Conservation (phyloP, 92 coral and sea anemone species). For the Phenganax subtilis region DNA sequence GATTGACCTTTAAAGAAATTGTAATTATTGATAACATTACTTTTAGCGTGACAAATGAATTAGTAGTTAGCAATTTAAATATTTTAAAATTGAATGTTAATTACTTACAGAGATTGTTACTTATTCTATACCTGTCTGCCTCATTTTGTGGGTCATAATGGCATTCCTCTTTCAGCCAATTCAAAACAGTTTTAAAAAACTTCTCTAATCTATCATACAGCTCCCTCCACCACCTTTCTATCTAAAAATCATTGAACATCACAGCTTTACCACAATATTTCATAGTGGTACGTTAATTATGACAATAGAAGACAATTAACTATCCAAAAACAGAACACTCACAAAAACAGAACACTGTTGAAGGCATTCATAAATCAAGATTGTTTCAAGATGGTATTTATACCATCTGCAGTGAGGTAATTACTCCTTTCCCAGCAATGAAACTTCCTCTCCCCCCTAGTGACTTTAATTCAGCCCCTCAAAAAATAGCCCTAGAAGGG, state of each 20-base stretch:
- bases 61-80: no score
- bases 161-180: conserved; percentile 11
- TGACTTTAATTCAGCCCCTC: no score
- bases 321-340: not conserved
- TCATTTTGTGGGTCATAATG: conserved; percentile 3
- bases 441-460: no score
- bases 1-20: not conserved
- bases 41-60: not conserved
- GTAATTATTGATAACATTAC: not conserved
- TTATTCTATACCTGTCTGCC: not conserved
- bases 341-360: no score
- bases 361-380: not conserved
- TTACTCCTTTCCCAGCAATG: no score
- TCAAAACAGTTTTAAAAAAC: not conserved
- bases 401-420: no score
- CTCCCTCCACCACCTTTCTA: conserved; percentile 20
- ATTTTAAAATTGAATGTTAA: not conserved
- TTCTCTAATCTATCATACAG: conserved; percentile 10
- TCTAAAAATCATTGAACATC: not conserved
- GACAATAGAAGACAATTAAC: not conserved
- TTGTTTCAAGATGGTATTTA: no score
- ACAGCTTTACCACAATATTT: not conserved
- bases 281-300: no score
- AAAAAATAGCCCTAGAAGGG: not conserved
- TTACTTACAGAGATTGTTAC: not conserved